These are phyloP conservation scores for Camponotus floridanus DNA, from an alignment of 1,140 invertebrate genomes.

Conservation along the genomic window DNA sequence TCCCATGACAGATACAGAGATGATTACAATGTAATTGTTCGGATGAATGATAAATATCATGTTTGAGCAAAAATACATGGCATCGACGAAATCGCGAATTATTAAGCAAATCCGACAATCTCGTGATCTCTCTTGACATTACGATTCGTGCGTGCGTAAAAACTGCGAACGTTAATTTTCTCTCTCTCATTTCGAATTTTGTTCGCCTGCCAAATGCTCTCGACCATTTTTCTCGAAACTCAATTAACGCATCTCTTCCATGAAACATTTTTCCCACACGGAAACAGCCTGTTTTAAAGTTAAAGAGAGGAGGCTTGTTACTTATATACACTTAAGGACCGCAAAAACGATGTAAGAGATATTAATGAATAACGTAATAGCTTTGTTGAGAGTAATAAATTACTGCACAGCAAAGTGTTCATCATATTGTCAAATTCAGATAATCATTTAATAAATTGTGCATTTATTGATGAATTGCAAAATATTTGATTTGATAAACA, in stretches of 20 bases:
- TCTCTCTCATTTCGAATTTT: neutral
- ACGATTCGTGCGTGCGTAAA: neutral
- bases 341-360: neutral
- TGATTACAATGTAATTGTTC: no score
- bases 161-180: conserved; percentile 21
- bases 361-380: neutral
- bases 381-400: neutral
- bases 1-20: no score
- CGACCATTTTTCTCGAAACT: conserved; percentile 18
- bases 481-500: no score
- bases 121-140: neutral
- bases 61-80: neutral
- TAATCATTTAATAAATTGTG: no score
- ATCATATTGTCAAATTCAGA: neutral
- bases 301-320: neutral
- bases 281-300: neutral
- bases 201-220: neutral
- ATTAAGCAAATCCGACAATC: neutral
- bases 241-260: conserved; percentile 21
- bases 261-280: conserved; percentile 1
- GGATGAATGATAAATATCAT: neutral
- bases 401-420: neutral
- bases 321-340: neutral
- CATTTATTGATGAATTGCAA: no score
- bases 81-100: no score